These are phyloP conservation scores for Leucophenga varia DNA, from an alignment of 1,140 invertebrate species.

Conservation along the genomic window DNA sequence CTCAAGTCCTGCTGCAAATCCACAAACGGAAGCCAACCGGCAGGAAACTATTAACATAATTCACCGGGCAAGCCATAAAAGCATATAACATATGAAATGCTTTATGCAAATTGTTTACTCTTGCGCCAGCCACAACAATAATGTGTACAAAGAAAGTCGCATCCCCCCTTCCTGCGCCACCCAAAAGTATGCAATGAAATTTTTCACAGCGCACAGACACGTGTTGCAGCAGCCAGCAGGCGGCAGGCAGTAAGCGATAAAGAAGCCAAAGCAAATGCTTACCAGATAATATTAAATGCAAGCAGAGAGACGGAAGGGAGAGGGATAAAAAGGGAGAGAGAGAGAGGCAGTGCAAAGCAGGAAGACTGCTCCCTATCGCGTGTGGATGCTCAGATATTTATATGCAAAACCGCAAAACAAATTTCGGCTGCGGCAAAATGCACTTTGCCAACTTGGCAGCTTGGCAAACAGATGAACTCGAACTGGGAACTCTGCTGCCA, in stretches of 20 bases:
- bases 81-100: conserved; percentile 30
- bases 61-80: conserved; percentile 18
- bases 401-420: conserved; percentile 43
- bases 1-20: conserved; percentile 17
- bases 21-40: no score
- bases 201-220: conserved; percentile 23
- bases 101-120: conserved; percentile 45
- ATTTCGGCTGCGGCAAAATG: conserved; percentile 42
- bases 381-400: conserved; percentile 28
- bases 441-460: conserved; percentile 37
- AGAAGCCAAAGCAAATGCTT: conserved; percentile 25
- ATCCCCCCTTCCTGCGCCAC: no score
- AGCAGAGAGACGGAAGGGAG: no score
- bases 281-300: conserved; percentile 33
- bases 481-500: no score
- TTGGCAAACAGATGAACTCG: conserved; percentile 47
- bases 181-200: conserved; percentile 29
- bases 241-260: conserved; percentile 10
- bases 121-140: conserved; percentile 10
- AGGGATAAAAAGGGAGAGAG: no score
- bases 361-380: no score
- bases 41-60: conserved; percentile 25
- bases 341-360: no score
- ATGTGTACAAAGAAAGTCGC: conserved; percentile 3
- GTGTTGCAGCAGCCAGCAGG: conserved; percentile 7